Base-by-base conservation (phyloP, 2,888 invertebrate species). In the Troilus luridus region DNA sequence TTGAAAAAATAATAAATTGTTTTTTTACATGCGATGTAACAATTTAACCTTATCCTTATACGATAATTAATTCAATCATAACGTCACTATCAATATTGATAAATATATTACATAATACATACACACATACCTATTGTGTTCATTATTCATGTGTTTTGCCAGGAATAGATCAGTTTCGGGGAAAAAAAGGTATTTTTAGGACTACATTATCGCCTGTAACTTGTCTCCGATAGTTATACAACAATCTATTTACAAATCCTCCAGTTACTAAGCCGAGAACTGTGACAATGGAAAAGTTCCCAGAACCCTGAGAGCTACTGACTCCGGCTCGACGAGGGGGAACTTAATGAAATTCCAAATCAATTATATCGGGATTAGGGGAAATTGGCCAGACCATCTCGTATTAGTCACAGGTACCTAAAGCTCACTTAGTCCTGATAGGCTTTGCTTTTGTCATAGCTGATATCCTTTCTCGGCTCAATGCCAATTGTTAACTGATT, bases 301-400 rank as follows among this genome's bases (percentile, higher is more conserved):
- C 8, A 41, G 17, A 77, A 41, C 27, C 17, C 27, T 21, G 8
- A 72, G 27, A 14, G 6, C 72, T 7, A 72, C 27, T 14, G 72
- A 72, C 72, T 72, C 17, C 17, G 72, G 72, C 41, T 77, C 41
- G 41, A 77, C 41, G 27, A 77, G 72, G 72, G 27, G 24, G 72
- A 14, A 67, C 7, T 41, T 77, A 77, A 77, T 77, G 27, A 41
- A 41, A 77, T 77, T 77, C 72, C 27, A 41, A 77, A 77, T 77
- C 72, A 77, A 77, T 77, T 77, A 77, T 77, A 41, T 27, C 72
- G 7, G 19, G 72, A 77, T 77, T 77, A 77, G 72, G 72, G 41
- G 72, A 77, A 19, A 77, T 77, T 27, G 41, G 17, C 72, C 24
- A 9, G 24, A 67, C 24, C 41, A 77, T 27, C 41, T 77, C 72